A percentile compares a stretch with the other conserved stretches of the same genome.
Conservation (phyloP, 2,797 vertebrate genomes). For the Hozukius guyotensis region DNA sequence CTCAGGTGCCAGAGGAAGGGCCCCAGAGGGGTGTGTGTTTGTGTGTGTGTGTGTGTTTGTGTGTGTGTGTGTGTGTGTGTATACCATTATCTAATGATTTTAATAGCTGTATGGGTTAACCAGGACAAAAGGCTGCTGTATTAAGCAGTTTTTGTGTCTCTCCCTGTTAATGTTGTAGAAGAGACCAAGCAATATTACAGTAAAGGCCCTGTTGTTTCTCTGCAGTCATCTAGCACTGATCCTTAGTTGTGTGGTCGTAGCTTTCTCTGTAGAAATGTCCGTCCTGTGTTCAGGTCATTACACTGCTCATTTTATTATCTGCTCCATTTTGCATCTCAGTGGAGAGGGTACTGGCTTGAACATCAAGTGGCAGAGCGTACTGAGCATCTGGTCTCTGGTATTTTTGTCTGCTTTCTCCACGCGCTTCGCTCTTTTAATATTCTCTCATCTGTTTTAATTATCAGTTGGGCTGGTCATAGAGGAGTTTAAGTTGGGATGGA, state of each 20-base stretch:
- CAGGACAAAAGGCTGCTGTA: background rate
- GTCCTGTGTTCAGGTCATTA: slow-evolving; percentile 11
- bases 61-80: slow-evolving; percentile 6
- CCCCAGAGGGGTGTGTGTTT: slow-evolving; percentile 1
- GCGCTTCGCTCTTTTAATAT: slow-evolving; percentile 60
- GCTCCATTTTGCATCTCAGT: slow-evolving; percentile 50
- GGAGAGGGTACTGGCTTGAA: slow-evolving; percentile 8
- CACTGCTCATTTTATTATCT: slow-evolving; percentile 35
- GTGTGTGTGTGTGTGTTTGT: background rate
- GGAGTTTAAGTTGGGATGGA: slow-evolving; percentile 49
- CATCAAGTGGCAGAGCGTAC: slow-evolving; percentile 7
- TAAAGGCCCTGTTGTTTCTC: background rate
- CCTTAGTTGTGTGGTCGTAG: background rate
- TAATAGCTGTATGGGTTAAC: background rate
- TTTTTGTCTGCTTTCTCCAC: slow-evolving; percentile 50
- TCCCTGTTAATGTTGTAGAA: background rate
- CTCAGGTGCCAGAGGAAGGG: slow-evolving; percentile 63
- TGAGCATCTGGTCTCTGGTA: slow-evolving; percentile 67
- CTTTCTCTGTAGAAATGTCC: background rate
- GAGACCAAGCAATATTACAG: background rate
- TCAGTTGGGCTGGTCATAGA: slow-evolving; percentile 41
- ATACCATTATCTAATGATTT: background rate
- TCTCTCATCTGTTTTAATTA: slow-evolving; percentile 76
- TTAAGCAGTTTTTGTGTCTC: background rate
- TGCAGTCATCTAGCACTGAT: background rate